Percentiles rank a stretch among this genome's conserved stretches.
Conservation (phyloP, 23 tunicate genomes). For the Halocynthia roretzi region DNA sequence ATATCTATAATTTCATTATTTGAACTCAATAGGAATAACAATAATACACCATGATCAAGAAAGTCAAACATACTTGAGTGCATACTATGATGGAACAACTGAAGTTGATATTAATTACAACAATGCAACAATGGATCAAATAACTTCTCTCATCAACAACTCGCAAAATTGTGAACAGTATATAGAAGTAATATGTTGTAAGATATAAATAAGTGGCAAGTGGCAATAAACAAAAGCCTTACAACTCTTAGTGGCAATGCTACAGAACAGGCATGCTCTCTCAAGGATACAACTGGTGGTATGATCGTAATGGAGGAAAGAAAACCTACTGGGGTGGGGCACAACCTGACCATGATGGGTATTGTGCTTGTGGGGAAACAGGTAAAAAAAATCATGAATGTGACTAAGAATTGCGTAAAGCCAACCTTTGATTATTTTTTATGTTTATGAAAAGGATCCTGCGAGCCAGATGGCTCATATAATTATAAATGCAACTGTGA, state of each 20-base stretch:
- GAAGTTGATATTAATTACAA: not conserved
- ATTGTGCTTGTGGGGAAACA: constrained; percentile 11
- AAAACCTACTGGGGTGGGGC: constrained; percentile 6
- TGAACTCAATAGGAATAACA: not conserved
- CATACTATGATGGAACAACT: not conserved
- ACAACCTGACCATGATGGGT: not conserved
- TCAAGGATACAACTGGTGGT: not conserved
- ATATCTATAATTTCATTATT: too few species aligned
- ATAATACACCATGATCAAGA: not conserved
- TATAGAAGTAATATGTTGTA: not conserved
- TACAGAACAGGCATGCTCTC: not conserved
- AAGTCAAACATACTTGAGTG: not conserved
- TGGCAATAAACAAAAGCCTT: too few species aligned
- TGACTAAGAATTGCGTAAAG: too few species aligned
- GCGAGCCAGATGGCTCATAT: not conserved
- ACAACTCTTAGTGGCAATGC: constrained; percentile 9
- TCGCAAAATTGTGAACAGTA: not conserved
- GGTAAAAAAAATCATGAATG: too few species aligned
- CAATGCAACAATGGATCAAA: constrained; percentile 1
- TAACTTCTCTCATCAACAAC: not conserved
- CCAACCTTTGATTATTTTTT: too few species aligned
- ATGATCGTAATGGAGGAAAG: not conserved
- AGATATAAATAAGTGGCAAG: too few species aligned
- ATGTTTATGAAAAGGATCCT: not conserved
- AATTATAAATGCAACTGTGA: constrained; percentile 7